phyloP scores from a whole-genome alignment of 2,888 invertebrate genomes.

The Anthophora plumipes region DNA sequence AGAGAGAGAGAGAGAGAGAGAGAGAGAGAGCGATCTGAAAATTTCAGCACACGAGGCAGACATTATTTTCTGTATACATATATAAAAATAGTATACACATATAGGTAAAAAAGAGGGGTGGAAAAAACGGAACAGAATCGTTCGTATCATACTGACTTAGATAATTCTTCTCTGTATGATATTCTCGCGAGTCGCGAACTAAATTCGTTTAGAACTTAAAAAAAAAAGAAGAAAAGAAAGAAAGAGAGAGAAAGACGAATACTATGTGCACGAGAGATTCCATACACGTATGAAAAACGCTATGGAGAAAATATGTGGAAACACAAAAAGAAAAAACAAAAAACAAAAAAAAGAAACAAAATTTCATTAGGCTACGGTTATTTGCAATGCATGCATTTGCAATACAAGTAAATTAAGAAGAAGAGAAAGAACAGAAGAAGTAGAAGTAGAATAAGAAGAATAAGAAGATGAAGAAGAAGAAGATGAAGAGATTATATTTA shows the following conservation, averaged over 20 bases:
- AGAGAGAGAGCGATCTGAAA: background rate
- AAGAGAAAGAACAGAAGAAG: constrained; percentile 41
- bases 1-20: background rate
- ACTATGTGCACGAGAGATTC: constrained; percentile 40
- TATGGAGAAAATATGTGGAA: constrained; percentile 37
- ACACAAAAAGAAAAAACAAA: too few species aligned
- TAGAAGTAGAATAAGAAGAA: constrained; percentile 25
- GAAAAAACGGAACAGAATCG: constrained; percentile 32
- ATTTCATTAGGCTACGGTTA: constrained; percentile 52
- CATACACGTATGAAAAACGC: constrained; percentile 27
- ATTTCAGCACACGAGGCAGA: constrained; percentile 8
- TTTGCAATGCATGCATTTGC: constrained; percentile 75
- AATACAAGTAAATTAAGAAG: constrained; percentile 57
- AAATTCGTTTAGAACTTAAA: background rate
- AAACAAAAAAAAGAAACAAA: too few species aligned
- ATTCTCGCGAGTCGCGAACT: constrained; percentile 5
- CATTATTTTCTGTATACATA: constrained; percentile 21
- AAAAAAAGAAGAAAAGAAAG: background rate
- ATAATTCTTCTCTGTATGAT: constrained; percentile 56
- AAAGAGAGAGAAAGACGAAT: background rate
- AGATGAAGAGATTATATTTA: constrained; percentile 45
- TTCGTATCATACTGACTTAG: constrained; percentile 61
- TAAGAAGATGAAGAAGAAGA: constrained; percentile 23
- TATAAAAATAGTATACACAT: constrained; percentile 19
- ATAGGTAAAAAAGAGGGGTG: background rate